Evolutionary conservation across 2,797 vertebrate genomes (phyloP).

Genomic region (Cirrhinus mrigala): DNA sequence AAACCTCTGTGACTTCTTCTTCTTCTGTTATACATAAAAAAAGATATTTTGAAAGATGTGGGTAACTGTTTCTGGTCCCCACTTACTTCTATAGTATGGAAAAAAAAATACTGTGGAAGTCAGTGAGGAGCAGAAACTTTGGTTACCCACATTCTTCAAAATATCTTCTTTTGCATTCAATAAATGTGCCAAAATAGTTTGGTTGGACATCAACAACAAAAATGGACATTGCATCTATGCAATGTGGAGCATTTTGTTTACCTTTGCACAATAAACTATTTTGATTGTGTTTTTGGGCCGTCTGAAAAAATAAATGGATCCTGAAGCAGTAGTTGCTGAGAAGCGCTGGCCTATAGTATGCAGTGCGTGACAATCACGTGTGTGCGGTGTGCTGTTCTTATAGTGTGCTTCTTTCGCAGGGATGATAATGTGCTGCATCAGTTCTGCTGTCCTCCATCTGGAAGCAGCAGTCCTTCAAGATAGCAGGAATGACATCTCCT

Average conservation of each 20-base stretch:
- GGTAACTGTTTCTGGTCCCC: not conserved
- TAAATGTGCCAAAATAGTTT: not conserved
- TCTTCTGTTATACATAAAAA: not conserved
- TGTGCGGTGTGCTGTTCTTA: conserved; percentile 24
- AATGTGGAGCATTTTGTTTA: not conserved
- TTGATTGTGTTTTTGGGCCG: not conserved
- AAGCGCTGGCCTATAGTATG: not conserved
- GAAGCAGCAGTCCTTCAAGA: conserved; percentile 77
- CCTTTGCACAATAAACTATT: not conserved
- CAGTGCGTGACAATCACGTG: not conserved
- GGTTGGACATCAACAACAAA: not conserved
- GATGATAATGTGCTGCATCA: conserved; percentile 74
- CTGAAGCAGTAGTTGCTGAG: not conserved
- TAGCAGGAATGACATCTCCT: conserved; percentile 57
- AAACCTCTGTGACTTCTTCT: not conserved
- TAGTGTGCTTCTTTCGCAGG: conserved; percentile 69
- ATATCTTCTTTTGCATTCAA: not conserved
- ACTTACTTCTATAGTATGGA: not conserved
- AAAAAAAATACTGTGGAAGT: not conserved
- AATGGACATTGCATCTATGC: not conserved
- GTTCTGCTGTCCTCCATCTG: conserved; percentile 77
- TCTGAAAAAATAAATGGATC: not conserved
- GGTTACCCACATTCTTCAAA: not conserved
- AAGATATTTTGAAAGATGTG: not conserved
- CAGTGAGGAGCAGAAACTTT: not conserved